Evolutionary conservation across 2,113 vertebrate genomes (phyloP), one percentile per base, ranked within the genome.

Genomic region (Paracanthobrama guichenoti): DNA sequence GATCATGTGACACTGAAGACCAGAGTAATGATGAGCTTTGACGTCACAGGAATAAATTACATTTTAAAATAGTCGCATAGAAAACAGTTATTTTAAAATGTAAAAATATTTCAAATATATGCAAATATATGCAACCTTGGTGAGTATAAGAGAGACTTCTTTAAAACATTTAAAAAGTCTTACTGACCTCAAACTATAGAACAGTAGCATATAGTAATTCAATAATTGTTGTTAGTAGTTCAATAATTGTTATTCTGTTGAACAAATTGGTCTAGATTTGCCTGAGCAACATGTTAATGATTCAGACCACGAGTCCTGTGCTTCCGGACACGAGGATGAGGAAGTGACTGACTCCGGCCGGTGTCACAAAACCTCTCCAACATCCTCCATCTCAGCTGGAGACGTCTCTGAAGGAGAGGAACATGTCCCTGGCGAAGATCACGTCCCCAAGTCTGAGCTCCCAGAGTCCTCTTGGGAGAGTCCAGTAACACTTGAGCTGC

Each of bases 401-500:
- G 79, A 86, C 55, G 16, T 11, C 16, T 72, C 64, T 20, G 86
- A 87, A 12, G 69, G 35, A 50, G 86, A 92, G 64, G 81, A 22
- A 60, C 57, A 44, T 75, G 53, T 87, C 79, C 80, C 86, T 44
- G 91, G 86, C 53, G 86, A 88, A 28, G 87, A 57, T 59, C 84
- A 84, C 2, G 83, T 88, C 1, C 12, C 22, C 55, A 82, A 28
- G 55, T 46, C 76, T n/a, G 83, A 84, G 73, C 24, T 79, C 55
- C 75, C 73, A 14, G 76, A 79, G 48, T 81, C 84, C 83, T 86
- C 88, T 24, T 81, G 85, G 71, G 86, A 83, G 88, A 90, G 55
- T 85, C 24, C 71, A 90, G 90, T 62, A 62, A 88, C 85, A 4
- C 89, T 91, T 28, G 92, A 92, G 87, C 90, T 90, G 57, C 84